Conservation (phyloP, 2,888 invertebrate genomes). For the Eilema griseolum region DNA sequence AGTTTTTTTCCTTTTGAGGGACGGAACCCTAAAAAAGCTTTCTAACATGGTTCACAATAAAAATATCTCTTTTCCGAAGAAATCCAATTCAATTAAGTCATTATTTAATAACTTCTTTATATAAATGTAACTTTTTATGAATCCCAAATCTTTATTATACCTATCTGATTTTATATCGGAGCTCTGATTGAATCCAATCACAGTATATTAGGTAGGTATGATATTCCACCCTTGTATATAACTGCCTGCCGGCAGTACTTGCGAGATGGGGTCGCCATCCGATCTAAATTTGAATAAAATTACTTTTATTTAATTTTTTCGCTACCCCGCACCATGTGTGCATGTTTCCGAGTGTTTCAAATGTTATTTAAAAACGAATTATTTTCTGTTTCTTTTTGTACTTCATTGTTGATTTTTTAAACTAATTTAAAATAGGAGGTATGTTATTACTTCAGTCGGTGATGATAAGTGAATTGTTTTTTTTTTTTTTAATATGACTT, state of each 20-base stretch:
- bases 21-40: too few species aligned
- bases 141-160: conserved; percentile 42
- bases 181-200: conserved; percentile 49
- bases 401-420: background rate
- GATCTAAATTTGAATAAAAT: conserved; percentile 70
- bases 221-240: conserved; percentile 37
- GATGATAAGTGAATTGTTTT: too few species aligned
- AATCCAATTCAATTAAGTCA: conserved; percentile 5
- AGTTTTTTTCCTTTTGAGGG: too few species aligned
- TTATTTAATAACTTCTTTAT: conserved; percentile 4
- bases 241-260: conserved; percentile 37
- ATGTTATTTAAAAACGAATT: conserved; percentile 38
- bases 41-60: background rate
- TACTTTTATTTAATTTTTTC: conserved; percentile 59
- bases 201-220: conserved; percentile 28
- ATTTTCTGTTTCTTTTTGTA: conserved; percentile 23
- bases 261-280: conserved; percentile 57
- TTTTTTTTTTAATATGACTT: too few species aligned
- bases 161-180: conserved; percentile 39
- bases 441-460: background rate
- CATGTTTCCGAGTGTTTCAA: conserved; percentile 32
- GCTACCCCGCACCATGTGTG: conserved; percentile 43
- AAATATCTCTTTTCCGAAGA: background rate
- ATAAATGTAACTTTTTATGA: conserved; percentile 15
- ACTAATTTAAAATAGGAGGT: background rate